A percentile compares a stretch with the other conserved stretches of the same genome.
Conservation (phyloP, 2,888 invertebrate species). For the Leptinotarsa rubiginosa region DNA sequence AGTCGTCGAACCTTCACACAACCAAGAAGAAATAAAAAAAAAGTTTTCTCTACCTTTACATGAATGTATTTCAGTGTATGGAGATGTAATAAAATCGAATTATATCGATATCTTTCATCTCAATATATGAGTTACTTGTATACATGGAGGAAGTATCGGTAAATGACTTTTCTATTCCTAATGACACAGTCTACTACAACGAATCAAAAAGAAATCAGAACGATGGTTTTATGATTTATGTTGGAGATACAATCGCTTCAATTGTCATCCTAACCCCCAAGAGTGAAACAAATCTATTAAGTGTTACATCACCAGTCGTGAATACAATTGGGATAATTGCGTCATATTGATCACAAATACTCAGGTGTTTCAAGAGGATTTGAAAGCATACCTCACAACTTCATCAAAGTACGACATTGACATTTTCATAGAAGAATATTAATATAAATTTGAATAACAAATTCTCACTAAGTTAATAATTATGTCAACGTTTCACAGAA, state of each 20-base stretch:
- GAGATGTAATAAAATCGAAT: constrained; percentile 12
- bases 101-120: constrained; percentile 25
- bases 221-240: constrained; percentile 8
- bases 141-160: too few relatives aligned
- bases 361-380: too few relatives aligned
- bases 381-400: not conserved
- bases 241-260: constrained; percentile 20
- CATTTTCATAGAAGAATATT: constrained; percentile 10
- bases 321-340: constrained; percentile 24
- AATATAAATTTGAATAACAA: not conserved
- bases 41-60: constrained; percentile 18
- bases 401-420: not conserved
- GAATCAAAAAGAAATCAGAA: constrained; percentile 23
- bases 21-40: constrained; percentile 20
- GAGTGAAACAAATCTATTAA: constrained; percentile 23
- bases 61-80: constrained; percentile 16
- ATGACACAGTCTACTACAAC: constrained; percentile 20
- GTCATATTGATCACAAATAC: not conserved
- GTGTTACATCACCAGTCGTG: not conserved
- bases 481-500: not conserved
- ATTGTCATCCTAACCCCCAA: constrained; percentile 11
- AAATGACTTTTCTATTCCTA: too few relatives aligned
- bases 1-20: too few relatives aligned
- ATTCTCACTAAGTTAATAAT: not conserved
- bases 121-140: not conserved